Evolutionary conservation across 2,888 invertebrate species (phyloP), one percentile per base, ranked within the genome.

Genomic region (Acanthosepion pharaonis): DNA sequence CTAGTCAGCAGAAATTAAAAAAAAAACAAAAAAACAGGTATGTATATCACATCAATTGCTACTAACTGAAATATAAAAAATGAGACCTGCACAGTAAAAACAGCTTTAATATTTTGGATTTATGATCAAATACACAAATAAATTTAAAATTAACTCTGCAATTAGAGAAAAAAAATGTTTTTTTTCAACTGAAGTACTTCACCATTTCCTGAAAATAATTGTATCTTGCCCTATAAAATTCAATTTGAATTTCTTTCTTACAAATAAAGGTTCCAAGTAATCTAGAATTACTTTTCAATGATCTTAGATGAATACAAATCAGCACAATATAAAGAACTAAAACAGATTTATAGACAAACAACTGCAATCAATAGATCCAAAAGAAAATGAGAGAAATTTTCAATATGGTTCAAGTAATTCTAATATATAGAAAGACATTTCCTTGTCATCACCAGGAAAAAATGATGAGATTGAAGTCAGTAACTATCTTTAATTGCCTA

Each of bases 381-480:
- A 78, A 78, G 78, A 78, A 78, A 78, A 78, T 78, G n/a, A 78
- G 78, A 78, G 78, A 28, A 78, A n/a, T n/a, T 78, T 78, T n/a
- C 78, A 78, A 78, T 78, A 78, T 78, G 78, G 11, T 11, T n/a
- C n/a, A 78, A 78, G n/a, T 78, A 78, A n/a, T 78, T n/a, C 78
- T n/a, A 28, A 78, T 78, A n/a, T 78, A 78, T 78, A 78, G 78
- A 64, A 25, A 64, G 28, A 78, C n/a, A n/a, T 78, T 78, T 64
- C 25, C 64, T 64, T 78, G 78, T 78, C 78, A 78, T 78, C 78
- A 1, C 78, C n/a, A 78, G n/a, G 78, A 28, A 78, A 6, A 28
- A 78, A 78, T 78, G n/a, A 78, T 28, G 78, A 78, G 78, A 78
- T 78, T 78, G 78, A 78, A 78, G n/a, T 78, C 78, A 78, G 78